These are phyloP conservation scores for Drosophila grimshawi DNA, from an alignment of 1,140 invertebrate species.

Conservation along the genomic window DNA sequence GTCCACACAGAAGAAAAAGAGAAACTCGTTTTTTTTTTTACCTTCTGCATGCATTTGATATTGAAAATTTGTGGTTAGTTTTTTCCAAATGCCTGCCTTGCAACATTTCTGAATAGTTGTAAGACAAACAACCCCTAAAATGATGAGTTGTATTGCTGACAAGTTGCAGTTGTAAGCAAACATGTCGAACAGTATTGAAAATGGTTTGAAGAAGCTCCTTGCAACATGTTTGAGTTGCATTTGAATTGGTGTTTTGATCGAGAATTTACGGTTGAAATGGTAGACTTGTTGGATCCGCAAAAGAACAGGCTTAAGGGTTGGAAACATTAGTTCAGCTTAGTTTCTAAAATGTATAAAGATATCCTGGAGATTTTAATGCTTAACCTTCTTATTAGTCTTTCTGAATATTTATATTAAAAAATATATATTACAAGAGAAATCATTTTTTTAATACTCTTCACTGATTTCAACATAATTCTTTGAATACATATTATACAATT, in stretches of 20 bases:
- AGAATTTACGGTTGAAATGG: not conserved
- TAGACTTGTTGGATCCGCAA: not conserved
- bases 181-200: constrained; percentile 35
- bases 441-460: too few species aligned
- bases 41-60: constrained; percentile 13
- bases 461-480: not conserved
- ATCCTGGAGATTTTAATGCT: too few species aligned
- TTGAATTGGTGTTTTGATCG: not conserved
- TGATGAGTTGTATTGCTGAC: not conserved
- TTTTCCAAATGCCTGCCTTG: constrained; percentile 5
- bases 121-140: constrained; percentile 53
- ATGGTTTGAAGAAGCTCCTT: not conserved
- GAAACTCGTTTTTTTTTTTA: constrained; percentile 56
- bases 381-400: too few species aligned
- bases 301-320: too few species aligned
- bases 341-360: too few species aligned
- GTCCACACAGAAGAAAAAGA: constrained; percentile 28
- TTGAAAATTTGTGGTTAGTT: constrained; percentile 48
- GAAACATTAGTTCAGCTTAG: too few species aligned
- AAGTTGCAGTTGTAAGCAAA: constrained; percentile 16
- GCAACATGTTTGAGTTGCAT: constrained; percentile 22
- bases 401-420: too few species aligned
- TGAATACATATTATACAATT: not conserved
- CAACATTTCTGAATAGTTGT: not conserved
- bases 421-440: not conserved